These are phyloP conservation scores for Molanna angustata DNA, from an alignment of 2,888 invertebrate genomes.

Conservation along the genomic window DNA sequence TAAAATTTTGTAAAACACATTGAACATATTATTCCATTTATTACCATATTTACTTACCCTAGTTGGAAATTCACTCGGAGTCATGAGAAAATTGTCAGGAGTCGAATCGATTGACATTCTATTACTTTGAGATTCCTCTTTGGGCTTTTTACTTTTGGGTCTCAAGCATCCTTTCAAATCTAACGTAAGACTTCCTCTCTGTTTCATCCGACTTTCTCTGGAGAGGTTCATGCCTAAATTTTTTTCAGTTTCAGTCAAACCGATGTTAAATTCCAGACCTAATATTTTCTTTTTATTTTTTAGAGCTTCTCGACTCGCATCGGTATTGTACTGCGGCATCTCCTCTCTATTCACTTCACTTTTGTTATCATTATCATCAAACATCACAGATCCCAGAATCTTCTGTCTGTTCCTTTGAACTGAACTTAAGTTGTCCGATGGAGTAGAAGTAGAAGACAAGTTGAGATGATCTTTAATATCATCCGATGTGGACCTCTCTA, in stretches of 20 bases:
- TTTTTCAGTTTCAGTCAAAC: constrained; percentile 23
- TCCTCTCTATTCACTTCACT: constrained; percentile 18
- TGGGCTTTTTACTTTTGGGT: constrained; percentile 1
- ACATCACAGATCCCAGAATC: constrained; percentile 27
- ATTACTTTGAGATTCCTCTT: not conserved
- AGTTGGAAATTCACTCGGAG: constrained; percentile 48
- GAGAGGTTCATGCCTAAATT: constrained; percentile 26
- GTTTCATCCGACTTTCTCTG: constrained; percentile 21
- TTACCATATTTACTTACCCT: constrained; percentile 44
- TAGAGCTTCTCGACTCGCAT: constrained; percentile 58
- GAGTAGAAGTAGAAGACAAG: constrained; percentile 38
- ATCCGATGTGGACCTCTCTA: not conserved
- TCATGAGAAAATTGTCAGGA: constrained; percentile 32
- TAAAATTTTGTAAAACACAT: too few relatives aligned
- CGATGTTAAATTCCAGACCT: constrained; percentile 57
- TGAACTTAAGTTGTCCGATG: too few relatives aligned
- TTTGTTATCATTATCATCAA: constrained; percentile 8
- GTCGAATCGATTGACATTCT: constrained; percentile 21
- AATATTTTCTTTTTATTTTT: constrained; percentile 60
- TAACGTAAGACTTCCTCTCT: constrained; percentile 39
- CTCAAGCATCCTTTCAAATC: constrained; percentile 48
- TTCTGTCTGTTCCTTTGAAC: constrained; percentile 44
- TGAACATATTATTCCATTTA: too few relatives aligned
- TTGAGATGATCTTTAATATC: constrained; percentile 36
- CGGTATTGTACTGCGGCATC: constrained; percentile 33